A percentile compares a stretch with the other conserved stretches of the same genome.
These are phyloP conservation scores for Caenorhabditis panamensis DNA, from an alignment of 2,888 invertebrate genomes.

Conservation along the genomic window DNA sequence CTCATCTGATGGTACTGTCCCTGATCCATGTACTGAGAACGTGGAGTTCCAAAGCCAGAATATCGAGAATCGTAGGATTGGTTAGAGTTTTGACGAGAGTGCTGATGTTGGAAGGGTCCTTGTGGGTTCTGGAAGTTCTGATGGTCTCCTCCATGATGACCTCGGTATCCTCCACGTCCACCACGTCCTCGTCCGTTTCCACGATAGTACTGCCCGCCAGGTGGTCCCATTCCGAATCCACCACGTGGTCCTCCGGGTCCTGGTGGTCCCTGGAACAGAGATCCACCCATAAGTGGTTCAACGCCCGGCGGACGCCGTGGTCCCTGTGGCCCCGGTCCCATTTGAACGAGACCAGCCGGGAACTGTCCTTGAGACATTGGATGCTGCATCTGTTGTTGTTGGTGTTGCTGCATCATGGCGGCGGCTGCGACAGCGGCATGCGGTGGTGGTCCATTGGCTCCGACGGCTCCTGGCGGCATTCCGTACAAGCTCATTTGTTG, in stretches of 20 bases:
- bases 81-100: slow-evolving; percentile 56
- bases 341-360: neutral
- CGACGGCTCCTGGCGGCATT: slow-evolving; percentile 16
- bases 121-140: neutral
- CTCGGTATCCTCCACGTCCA: slow-evolving; percentile 18
- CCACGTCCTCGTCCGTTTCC: slow-evolving; percentile 1
- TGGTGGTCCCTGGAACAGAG: slow-evolving; percentile 21
- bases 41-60: neutral
- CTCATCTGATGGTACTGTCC: slow-evolving; percentile 2
- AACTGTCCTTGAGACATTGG: neutral
- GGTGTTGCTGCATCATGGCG: slow-evolving; percentile 29
- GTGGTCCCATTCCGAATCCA: slow-evolving; percentile 1
- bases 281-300: slow-evolving; percentile 39
- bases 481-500: slow-evolving; percentile 27
- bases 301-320: slow-evolving; percentile 21
- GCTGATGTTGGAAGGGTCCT: no score
- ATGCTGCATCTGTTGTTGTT: slow-evolving; percentile 18
- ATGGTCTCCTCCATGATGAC: neutral
- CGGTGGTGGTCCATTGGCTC: slow-evolving; percentile 29
- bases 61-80: slow-evolving; percentile 39
- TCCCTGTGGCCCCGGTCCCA: no score
- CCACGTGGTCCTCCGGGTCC: slow-evolving; percentile 27
- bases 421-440: slow-evolving; percentile 5
- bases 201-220: neutral
- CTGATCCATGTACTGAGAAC: slow-evolving; percentile 6